A percentile compares a stretch with the other conserved stretches of the same genome.
phyloP scores from a whole-genome alignment of 2,113 vertebrate genomes.

The Chitala chitala region DNA sequence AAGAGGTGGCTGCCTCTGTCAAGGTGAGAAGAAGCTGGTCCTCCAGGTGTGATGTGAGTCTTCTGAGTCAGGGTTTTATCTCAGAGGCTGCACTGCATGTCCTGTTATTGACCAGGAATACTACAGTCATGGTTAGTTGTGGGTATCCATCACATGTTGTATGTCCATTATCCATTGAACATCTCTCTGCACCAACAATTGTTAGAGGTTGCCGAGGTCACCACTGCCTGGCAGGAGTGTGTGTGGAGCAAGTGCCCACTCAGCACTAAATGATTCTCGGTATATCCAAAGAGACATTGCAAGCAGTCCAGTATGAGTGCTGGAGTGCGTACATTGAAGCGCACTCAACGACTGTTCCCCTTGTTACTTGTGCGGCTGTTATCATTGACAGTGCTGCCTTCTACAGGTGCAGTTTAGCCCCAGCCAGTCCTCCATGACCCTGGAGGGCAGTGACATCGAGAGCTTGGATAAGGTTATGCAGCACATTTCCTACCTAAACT shows the following conservation, averaged over 20 bases:
- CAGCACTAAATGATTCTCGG: not conserved
- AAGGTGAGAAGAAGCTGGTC: conserved; percentile 66
- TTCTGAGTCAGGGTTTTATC: too few species aligned
- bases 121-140: too few species aligned
- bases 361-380: not conserved
- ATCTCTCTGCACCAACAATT: too few species aligned
- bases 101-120: too few species aligned
- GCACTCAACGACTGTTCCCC: too few species aligned
- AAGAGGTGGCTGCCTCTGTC: conserved; percentile 70
- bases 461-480: conserved; percentile 88
- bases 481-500: conserved; percentile 87
- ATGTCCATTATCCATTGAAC: too few species aligned
- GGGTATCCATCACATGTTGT: too few species aligned
- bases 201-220: not conserved
- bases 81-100: too few species aligned
- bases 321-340: too few species aligned
- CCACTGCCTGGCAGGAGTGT: not conserved
- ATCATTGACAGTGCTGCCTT: not conserved
- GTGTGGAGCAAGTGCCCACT: not conserved
- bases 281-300: not conserved
- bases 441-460: conserved; percentile 82
- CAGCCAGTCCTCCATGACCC: conserved; percentile 72
- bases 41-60: not conserved
- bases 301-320: not conserved
- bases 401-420: conserved; percentile 81